Evolutionary conservation across 2,888 invertebrate genomes (phyloP), one percentile per base, ranked within the genome.

Genomic region (Drymonia ruficornis): DNA sequence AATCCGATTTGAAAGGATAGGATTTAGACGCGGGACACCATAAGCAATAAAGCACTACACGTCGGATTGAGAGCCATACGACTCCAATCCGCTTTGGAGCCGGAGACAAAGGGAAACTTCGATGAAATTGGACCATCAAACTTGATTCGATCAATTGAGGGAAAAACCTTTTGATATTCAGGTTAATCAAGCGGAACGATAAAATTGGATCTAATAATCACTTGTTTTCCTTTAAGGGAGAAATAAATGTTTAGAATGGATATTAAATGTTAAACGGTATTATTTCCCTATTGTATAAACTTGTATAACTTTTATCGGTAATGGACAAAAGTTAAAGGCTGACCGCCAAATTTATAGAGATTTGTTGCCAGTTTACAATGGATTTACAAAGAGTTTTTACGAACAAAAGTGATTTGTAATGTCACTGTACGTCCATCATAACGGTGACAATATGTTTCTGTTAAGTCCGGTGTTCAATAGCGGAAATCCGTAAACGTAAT

Each of bases 61-160:
- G 78, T 78, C 74, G 69, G 71, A 80, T 74, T 64, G 77, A 78
- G 70, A 77, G 76, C 72, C 66, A 76, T 70, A 78, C 78, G 70
- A 80, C 68, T 78, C 72, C 77, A 83, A 86, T 87, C 84, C 80
- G 83, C 79, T 83, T 83, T 82, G 73, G 67, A 74, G 70, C 65
- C 72, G 66, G 75, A 80, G 79, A 86, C 86, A 87, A 87, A 87
- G 85, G 76, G 83, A 82, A 83, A 84, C 77, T 86, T 83, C 69
- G 78, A 84, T 80, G 68, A 78, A 78, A 80, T 80, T 71, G 80
- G 81, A 65, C 68, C 73, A 79, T 72, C 67, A 65, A 65, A 63
- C 65, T 68, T 69, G 60, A 61, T 65, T 58, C 51, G 38, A 54
- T 52, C 56, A 61, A 59, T 56, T 57, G 59, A 51, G 42, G 48